Evolutionary conservation across 2,888 invertebrate genomes (phyloP), one percentile per base, ranked within the genome.

Genomic region (Eueremaeus valkanovi): DNA sequence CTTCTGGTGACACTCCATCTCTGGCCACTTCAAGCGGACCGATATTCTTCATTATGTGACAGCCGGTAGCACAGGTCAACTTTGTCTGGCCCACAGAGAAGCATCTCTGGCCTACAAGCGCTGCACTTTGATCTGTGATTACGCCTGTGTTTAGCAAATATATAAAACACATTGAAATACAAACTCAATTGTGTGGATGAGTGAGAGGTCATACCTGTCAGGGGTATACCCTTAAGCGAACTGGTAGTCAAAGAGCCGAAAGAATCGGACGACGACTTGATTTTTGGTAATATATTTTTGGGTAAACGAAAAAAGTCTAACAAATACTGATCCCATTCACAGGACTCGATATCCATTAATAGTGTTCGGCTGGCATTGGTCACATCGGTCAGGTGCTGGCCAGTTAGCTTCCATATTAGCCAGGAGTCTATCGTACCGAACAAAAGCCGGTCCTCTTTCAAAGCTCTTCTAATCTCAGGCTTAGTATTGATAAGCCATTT

Each of bases 391-490:
- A 93, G 87, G 82, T 95, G 93, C 0, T 86, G 84, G 76, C 93
- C 92, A 0, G 92, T 93, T 80, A 94, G 83, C 81, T 93, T 93
- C 96, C 97, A 99, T 76, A 98, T 85, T 63, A 99, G 88, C 99
- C 99, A 99, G 0, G 94, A 89, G 82, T 99, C 99, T 0, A 97
- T 91, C 0, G 97, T 99, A 0, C 94, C 95, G 78, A 92, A 92
- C 80, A 91, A 84, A 81, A 94, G 90, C 73, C 90, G 87, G 75
- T 89, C 89, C 55, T 92, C 90, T 49, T 89, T 85, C 49, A 92
- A 88, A 0, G 95, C 94, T 79, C 88, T 86, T 76, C 88, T 85
- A 5, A 96, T 92, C 0, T 87, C 88, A 1, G 89, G 87, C 21
- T 92, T 89, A 85, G 98, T 94, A 81, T 96, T 92, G 76, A 93